Base-by-base conservation (phyloP, 2,113 vertebrate species). In the Pollachius pollachius region DNA sequence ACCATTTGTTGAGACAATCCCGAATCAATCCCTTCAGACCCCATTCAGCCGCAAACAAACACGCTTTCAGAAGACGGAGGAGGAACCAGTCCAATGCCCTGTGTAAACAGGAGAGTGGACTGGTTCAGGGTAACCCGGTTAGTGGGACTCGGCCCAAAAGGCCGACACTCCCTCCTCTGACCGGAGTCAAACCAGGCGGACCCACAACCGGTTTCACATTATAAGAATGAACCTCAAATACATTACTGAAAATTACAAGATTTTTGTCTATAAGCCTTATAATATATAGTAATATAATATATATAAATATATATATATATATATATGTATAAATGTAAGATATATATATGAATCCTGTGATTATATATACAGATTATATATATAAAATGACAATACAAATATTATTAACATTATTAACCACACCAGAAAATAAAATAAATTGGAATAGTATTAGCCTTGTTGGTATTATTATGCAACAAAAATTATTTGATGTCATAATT, bases 1-100 rank as follows among this genome's bases (percentile, higher is more conserved):
- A 83, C 83, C 86, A 90, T 91, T 91, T 91, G 86, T 79, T 88
- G 81, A 85, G 89, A 89, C 86, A 87, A 87, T 91, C 86, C 84
- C 87, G 87, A 89, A 83, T 88, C 89, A 87, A 72, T 82, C 77
- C 82, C 86, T 85, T 87, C 83, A 79, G 64, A 57, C 75, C 64
- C 84, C 73, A 88, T 88, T 88, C 79, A 88, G 23, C 59, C 73
- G 80, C 66, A 88, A 88, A 88, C 84, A 88, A 89, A 90, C 85
- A 90, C 81, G 52, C 84, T 75, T 64, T 56, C 57, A 77, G 77
- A 68, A 76, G 61, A 80, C 84, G 63, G 62, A 80, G 41, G 66
- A 71, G 25, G 68, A 77, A 78, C 63, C 27, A 34, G 37, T 77
- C 59, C 72, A 48, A 1, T 73, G 69, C 69, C 71, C 75, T 65